Conservation (phyloP, 2,888 invertebrate species). For the Xanthostigma xanthostigma region DNA sequence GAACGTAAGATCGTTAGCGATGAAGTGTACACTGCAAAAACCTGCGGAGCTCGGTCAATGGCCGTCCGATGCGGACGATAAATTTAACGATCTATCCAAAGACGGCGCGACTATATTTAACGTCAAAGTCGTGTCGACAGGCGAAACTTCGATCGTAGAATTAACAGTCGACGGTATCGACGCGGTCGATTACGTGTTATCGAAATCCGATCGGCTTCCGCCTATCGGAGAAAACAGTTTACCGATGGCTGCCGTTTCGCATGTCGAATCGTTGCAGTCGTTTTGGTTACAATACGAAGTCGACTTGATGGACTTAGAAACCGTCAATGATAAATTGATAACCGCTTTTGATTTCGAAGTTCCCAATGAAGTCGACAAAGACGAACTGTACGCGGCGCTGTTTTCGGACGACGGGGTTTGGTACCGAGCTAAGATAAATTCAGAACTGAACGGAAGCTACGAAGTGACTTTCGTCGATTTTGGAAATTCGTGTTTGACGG, state of each 20-base stretch:
- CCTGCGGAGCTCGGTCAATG: constrained; percentile 33
- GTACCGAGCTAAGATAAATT: constrained; percentile 47
- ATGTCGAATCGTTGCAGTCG: constrained; percentile 49
- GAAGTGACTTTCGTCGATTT: constrained; percentile 55
- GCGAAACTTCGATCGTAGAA: constrained; percentile 48
- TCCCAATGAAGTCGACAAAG: too few relatives aligned
- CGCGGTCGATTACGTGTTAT: constrained; percentile 39
- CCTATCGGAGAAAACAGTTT: constrained; percentile 15
- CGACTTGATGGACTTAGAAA: too few relatives aligned
- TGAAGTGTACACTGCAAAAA: constrained; percentile 42
- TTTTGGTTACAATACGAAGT: constrained; percentile 44
- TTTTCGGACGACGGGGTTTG: constrained; percentile 49
- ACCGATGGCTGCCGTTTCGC: constrained; percentile 38
- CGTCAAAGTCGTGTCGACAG: constrained; percentile 48
- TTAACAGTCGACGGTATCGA: constrained; percentile 44
- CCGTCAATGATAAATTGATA: too few relatives aligned
- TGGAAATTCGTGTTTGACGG: constrained; percentile 44
- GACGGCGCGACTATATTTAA: constrained; percentile 56
- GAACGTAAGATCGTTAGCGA: constrained; percentile 40
- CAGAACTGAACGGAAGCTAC: constrained; percentile 33
- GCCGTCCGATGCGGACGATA: constrained; percentile 47
- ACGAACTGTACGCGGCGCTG: constrained; percentile 45
- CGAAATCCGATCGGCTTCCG: not conserved
- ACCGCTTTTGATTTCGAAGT: too few relatives aligned
- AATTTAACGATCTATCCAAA: constrained; percentile 50